Percentiles rank a stretch among this genome's conserved stretches.
Evolutionary conservation across 2,888 invertebrate genomes (phyloP).

Genomic region (Drosophila atroscutellata): DNA sequence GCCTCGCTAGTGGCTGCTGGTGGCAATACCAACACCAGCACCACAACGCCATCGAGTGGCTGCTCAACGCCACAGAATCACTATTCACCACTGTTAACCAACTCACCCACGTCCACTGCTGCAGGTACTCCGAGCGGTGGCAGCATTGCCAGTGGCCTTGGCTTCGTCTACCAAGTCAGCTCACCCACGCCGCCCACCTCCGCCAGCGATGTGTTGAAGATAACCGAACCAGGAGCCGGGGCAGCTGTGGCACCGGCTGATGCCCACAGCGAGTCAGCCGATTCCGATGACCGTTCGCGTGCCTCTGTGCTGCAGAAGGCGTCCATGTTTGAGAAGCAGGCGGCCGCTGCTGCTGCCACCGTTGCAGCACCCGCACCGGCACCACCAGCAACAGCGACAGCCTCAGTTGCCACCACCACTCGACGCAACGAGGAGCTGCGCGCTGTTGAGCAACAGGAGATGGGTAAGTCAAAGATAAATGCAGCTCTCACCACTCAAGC

Average conservation of each 20-base stretch:
- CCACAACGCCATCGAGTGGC: slow-evolving; percentile 83
- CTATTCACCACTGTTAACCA: slow-evolving; percentile 84
- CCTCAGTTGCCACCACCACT: slow-evolving; percentile 59
- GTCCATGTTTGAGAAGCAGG: slow-evolving; percentile 85
- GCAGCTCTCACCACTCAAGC: slow-evolving; percentile 1
- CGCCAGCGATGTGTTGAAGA: slow-evolving; percentile 81
- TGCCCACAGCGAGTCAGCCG: slow-evolving; percentile 39
- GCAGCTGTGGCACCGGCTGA: slow-evolving; percentile 1
- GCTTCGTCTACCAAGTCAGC: slow-evolving; percentile 80
- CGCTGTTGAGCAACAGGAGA: slow-evolving; percentile 77
- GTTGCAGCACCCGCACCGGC: slow-evolving; percentile 35
- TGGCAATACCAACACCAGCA: slow-evolving; percentile 63
- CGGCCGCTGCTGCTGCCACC: slow-evolving; percentile 76
- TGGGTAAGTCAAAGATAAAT: slow-evolving; percentile 74
- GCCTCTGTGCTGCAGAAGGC: slow-evolving; percentile 85
- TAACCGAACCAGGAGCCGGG: slow-evolving; percentile 77
- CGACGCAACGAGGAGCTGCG: slow-evolving; percentile 66
- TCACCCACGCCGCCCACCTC: slow-evolving; percentile 80
- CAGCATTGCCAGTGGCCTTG: slow-evolving; percentile 76
- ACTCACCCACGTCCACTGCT: slow-evolving; percentile 83
- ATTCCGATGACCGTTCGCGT: slow-evolving; percentile 83
- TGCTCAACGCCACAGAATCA: slow-evolving; percentile 85
- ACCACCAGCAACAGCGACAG: slow-evolving; percentile 32
- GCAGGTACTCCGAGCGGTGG: slow-evolving; percentile 82
- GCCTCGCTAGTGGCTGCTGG: slow-evolving; percentile 74